These are phyloP conservation scores for Catharus ustulatus DNA, from an alignment of 2,797 vertebrate species.

Conservation along the genomic window DNA sequence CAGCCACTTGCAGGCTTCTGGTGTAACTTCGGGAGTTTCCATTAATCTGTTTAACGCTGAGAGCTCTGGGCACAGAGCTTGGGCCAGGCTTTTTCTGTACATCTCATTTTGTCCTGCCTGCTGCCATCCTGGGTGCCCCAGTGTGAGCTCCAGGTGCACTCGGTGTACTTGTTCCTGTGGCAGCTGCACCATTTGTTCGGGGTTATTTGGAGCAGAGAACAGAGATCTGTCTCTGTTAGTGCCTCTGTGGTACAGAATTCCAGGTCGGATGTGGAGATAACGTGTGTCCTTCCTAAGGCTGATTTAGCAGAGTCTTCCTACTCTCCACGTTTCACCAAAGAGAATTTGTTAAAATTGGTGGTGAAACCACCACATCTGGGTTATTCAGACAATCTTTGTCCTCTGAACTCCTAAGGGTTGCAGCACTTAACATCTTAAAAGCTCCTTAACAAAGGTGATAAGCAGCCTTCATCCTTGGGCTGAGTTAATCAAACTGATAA, in stretches of 20 bases:
- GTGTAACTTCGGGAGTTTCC: neutral
- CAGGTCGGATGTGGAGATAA: fast-evolving
- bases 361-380: neutral
- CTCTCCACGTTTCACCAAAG: neutral
- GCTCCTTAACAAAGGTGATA: neutral
- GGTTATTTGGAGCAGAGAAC: neutral
- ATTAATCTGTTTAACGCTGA: neutral
- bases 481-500: neutral
- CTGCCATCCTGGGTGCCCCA: neutral
- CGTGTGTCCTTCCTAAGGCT: neutral
- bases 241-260: neutral
- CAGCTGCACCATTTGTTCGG: neutral
- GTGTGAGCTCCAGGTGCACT: neutral
- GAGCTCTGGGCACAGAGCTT: neutral
- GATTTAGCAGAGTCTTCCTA: neutral
- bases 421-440: neutral
- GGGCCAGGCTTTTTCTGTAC: neutral
- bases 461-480: neutral
- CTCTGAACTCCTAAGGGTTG: neutral
- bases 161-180: neutral
- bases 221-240: fast-evolving
- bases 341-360: neutral
- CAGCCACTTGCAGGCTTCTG: neutral
- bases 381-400: neutral
- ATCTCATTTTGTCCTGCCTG: fast-evolving